Evolutionary conservation across 2,113 vertebrate genomes (phyloP), one percentile per base, ranked within the genome.

Genomic region (Pyrgilauda ruficollis): DNA sequence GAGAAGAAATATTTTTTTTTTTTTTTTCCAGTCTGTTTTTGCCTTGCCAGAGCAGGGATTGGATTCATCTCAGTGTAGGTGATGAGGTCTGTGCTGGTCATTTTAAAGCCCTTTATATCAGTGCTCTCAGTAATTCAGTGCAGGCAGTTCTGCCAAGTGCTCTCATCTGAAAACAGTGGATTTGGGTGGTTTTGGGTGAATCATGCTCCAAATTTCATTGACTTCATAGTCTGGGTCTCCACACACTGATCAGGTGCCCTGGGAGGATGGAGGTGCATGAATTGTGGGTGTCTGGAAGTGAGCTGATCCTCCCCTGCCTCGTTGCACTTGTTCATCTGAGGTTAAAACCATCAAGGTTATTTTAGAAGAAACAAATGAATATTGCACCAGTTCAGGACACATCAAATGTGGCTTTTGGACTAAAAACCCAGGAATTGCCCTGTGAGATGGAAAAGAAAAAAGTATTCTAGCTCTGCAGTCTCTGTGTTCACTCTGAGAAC

Each of bases 241-340:
- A 7, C 17, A 3, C 14, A 6, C 11, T 46, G 31, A 19, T 50
- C n/a, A 35, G 66, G 19, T 50, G 66, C 52, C 64, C 53, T 82
- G 44, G 30, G 26, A 8, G 52, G 37, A 41, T 2, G 15, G 5
- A 61, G 33, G 22, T 33, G 10, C 27, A 14, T 0, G 0, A 20
- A 43, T 3, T 19, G 22, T 55, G 15, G 21, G 23, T n/a, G 67
- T 50, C 75, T 78, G 35, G 26, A 76, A 61, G 62, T 14, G 19
- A 90, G 72, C 59, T 80, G 41, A 46, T 92, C 72, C 46, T 92
- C 20, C 31, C 12, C n/a, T 84, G 6, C 52, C 30, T 53, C 37
- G 15, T 33, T 15, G 28, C 49, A 10, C 20, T 64, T 56, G 6
- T 7, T 85, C n/a, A 66, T 21, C 63, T 53, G 35, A 37, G 37